Percentiles rank a stretch among this genome's conserved stretches.
Evolutionary conservation across 2,113 vertebrate species (phyloP).

Genomic region (Pipra filicauda): DNA sequence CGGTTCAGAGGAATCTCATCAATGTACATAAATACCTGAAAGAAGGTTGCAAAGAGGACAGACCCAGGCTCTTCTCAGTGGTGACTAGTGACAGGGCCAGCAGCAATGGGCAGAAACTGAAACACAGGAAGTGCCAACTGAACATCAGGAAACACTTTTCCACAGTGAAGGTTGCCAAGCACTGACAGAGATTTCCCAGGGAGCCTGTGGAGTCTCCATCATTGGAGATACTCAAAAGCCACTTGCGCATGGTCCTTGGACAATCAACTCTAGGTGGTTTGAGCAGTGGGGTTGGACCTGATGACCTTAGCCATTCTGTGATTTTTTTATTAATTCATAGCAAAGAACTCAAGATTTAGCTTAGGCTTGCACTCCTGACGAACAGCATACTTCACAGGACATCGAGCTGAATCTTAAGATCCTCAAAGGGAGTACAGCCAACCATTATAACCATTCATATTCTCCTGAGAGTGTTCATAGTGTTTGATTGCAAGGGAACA

Average conservation of each 20-base stretch:
- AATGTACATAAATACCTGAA: neutral
- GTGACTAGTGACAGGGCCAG: neutral
- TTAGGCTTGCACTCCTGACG: neutral
- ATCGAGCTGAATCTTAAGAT: neutral
- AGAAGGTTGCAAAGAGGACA: fast-evolving
- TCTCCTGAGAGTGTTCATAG: neutral
- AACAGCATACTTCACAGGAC: neutral
- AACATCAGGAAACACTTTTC: neutral
- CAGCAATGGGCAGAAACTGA: neutral
- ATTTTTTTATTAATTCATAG: neutral
- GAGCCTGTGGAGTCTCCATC: neutral
- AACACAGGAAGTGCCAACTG: neutral
- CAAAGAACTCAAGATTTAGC: neutral
- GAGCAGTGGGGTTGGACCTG: neutral
- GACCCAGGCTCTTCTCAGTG: neutral
- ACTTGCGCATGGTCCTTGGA: neutral
- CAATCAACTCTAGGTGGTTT: neutral
- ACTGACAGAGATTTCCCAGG: neutral
- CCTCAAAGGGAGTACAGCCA: neutral
- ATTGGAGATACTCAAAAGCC: neutral
- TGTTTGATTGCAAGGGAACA: neutral
- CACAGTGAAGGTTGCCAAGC: neutral
- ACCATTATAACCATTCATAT: neutral
- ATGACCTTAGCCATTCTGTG: neutral
- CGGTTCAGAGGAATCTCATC: neutral